Evolutionary conservation across 1,140 invertebrate species (phyloP), one percentile per base, ranked within the genome.

Genomic region (Bombus balteatus): DNA sequence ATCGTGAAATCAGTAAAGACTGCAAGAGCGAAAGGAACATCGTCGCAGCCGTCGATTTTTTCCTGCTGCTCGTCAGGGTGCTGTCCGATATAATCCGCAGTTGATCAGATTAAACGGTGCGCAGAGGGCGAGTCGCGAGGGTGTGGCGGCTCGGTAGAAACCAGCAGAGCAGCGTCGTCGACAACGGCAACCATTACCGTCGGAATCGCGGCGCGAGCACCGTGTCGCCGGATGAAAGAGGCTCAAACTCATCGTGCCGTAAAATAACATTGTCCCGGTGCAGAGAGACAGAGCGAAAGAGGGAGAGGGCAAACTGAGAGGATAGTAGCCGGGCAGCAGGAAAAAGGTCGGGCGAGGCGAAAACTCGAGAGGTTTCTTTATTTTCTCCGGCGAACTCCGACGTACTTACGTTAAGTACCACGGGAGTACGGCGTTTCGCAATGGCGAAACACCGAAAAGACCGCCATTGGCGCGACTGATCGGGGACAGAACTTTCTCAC

Each of bases 61-160:
- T 89, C 68, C 77, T 84, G 75, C 76, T 82, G 87, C 81, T 89
- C 84, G 88, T 87, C 88, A 79, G 89, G 89, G 83, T 28, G 25
- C 87, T 87, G 89, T 91, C 91, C 92, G 89, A 94, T 94, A 95
- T 95, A 95, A 95, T 95, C 94, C 94, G 93, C 92, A 92, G 92
- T 94, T 95, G 94, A 95, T 95, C 94, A 95, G 95, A 95, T 95
- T 95, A 95, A 94, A 95, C 92, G 93, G 93, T 92, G 92, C 91
- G 93, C 93, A 73, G 86, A 76, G 88, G 65, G 78, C 65, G 90
- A 91, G 85, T 74, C 72, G 74, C 66, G 88, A 89, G 88, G 88
- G 88, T 89, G 85, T 89, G 80, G 88, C 84, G 88, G 88, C 66
- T 79, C 39, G 88, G 43, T 89, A 87, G 84, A 66, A 87, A 87